Evolutionary conservation across 2,113 vertebrate genomes (phyloP), one percentile per base, ranked within the genome.

Genomic region (Ibidorhyncha struthersii): DNA sequence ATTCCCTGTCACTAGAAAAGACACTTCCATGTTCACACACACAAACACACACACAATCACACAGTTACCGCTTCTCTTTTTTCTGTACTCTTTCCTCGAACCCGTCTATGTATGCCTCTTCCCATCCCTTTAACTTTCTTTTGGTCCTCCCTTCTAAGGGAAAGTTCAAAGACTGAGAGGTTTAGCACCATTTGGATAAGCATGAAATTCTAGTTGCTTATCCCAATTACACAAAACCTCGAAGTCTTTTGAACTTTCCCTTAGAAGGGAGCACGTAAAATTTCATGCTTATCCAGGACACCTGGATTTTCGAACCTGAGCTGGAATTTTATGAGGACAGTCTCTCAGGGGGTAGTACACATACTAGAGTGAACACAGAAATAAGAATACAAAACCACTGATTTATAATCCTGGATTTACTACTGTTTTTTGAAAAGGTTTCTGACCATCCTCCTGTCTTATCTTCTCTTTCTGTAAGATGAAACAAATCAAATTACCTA

Each of bases 121-220:
- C 47, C 52, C 40, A 63, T n/a, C 26, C 45, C 34, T 91, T 62
- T 79, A 56, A 56, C 32, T 81, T 85, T 62, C 36, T 61, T 88
- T 32, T 38, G 41, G 41, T 58, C 14, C 13, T 91, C 52, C 40
- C 40, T 88, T 91, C 70, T 53, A 69, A 83, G 49, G 32, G 74
- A 85, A 95, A 93, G 82, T 95, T 88, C 95, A 96, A 96, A 96
- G 90, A 88, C 70, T 92, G 67, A 86, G 74, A 77, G 26, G 20
- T 94, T 93, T 94, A 70, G 58, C 70, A 41, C 67, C 80, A 8
- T 96, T 86, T 86, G 79, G 74, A 86, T 88, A 90, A 94, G 93
- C 94, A 84, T 95, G 86, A 96, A 95, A 95, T 93, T 88, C 86
- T 89, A 63, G 77, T 91, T 96, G 94, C 94, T 96, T 95, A 94